Conservation (phyloP, 2,113 vertebrate genomes). For the Macheiramphus alcinus region DNA sequence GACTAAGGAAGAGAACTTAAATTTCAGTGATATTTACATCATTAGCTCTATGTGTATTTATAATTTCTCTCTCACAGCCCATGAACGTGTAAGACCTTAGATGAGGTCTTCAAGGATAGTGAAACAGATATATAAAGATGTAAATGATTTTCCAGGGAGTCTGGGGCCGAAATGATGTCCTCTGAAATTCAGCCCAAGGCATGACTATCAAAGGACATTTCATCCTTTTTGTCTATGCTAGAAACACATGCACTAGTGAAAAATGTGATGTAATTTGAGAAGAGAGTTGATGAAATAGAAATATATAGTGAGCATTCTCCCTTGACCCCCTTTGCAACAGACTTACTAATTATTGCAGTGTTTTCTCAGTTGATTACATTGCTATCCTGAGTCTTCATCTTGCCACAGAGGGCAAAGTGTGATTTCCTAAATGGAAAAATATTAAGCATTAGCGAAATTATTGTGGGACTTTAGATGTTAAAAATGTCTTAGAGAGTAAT, state of each 20-base stretch:
- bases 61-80: not conserved
- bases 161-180: not conserved
- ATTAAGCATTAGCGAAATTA: not conserved
- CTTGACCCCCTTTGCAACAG: not conserved
- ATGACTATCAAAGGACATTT: not conserved
- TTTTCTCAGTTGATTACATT: not conserved
- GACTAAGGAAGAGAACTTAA: not conserved
- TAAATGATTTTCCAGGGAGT: not conserved
- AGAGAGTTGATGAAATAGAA: not conserved
- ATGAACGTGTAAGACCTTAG: not conserved
- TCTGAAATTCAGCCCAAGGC: not conserved
- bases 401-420: not conserved
- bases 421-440: not conserved
- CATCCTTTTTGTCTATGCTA: not conserved
- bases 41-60: not conserved
- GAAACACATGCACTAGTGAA: not conserved
- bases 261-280: not conserved
- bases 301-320: not conserved
- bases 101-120: not conserved
- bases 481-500: conserved; percentile 14
- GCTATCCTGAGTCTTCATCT: not conserved
- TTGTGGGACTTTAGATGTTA: conserved; percentile 38
- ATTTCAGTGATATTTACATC: not conserved
- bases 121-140: not conserved
- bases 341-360: not conserved